Percentiles rank a stretch among this genome's conserved stretches.
These are phyloP conservation scores for Achroia grisella DNA, from an alignment of 1,140 invertebrate species.

Conservation along the genomic window DNA sequence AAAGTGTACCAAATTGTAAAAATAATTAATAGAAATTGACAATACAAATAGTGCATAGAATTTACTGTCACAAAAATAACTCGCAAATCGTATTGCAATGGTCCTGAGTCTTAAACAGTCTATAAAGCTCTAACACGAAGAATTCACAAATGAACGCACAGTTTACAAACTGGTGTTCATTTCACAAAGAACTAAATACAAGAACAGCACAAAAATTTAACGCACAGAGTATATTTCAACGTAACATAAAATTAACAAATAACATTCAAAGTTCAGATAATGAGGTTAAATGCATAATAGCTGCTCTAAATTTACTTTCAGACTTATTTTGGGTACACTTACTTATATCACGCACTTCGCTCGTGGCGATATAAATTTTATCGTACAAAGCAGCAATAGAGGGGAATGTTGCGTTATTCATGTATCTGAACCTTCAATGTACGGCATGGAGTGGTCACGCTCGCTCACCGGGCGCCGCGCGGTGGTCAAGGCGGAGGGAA, in stretches of 20 bases:
- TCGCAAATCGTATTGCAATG: constrained; percentile 41
- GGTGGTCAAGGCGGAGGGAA: constrained; percentile 71
- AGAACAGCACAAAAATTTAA: constrained; percentile 60
- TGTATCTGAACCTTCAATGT: constrained; percentile 57
- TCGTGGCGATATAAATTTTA: background rate
- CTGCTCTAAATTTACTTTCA: constrained; percentile 6
- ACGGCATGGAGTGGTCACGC: constrained; percentile 54
- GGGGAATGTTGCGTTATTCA: constrained; percentile 42
- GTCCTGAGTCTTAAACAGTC: constrained; percentile 66
- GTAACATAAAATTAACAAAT: constrained; percentile 42
- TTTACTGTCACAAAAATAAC: constrained; percentile 39
- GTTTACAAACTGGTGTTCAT: constrained; percentile 31
- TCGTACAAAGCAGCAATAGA: constrained; percentile 11
- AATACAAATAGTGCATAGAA: constrained; percentile 44
- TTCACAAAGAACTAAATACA: constrained; percentile 51
- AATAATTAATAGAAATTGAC: constrained; percentile 28
- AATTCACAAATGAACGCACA: constrained; percentile 37
- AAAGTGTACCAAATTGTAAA: constrained; percentile 34
- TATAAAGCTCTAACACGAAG: constrained; percentile 60
- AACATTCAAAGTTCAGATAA: constrained; percentile 55
- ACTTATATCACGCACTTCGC: background rate
- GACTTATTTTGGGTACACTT: background rate
- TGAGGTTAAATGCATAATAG: constrained; percentile 43
- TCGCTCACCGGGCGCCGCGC: constrained; percentile 79
- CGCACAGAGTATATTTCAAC: constrained; percentile 46